Evolutionary conservation across 1,140 invertebrate species (phyloP), one percentile per base, ranked within the genome.

Genomic region (Meteorus sp.): DNA sequence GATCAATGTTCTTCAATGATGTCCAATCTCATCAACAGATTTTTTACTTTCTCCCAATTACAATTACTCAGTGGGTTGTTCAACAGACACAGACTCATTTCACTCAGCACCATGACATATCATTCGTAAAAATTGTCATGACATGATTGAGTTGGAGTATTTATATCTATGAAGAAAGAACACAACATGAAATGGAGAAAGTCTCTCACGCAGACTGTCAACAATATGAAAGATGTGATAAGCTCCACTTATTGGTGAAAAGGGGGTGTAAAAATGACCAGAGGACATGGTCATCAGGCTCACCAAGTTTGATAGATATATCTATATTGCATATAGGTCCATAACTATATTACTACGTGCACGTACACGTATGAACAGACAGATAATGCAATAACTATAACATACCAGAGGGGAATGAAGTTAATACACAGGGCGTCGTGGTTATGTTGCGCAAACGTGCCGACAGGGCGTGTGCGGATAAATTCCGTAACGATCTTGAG

Each of bases 391-490:
- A 43, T 43, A 19, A 17, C 8, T 43, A 19, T 19, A 41, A 43
- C 35, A 54, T 37, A 54, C 37, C 27, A 54, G 29, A 29, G 31
- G 29, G 48, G 35, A 51, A 9, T 29, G 27, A 9, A 29, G 27
- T 29, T 29, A 29, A 9, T 29, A 9, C 27, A 29, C 9, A 9
- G 9, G 27, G 44, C 19, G 44, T 47, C 17, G 17, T 51, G 48
- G 27, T 33, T 9, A 22, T 13, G 44, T 61, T 61, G 45, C 53
- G 54, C 54, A 59, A 59, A 35, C 22, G 31, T 41, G 31, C 31
- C 20, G 56, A 22, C 20, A 61, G 55, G 59, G 59, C 53, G 60
- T 61, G 60, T 61, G 50, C 48, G 17, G 41, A 57, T 61, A 61
- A 52, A 61, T 61, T 61, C 55, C 48, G 53, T 53, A 61, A 57